These are phyloP conservation scores for Lateolabrax maculatus DNA, from an alignment of 2,797 vertebrate genomes.

Conservation along the genomic window DNA sequence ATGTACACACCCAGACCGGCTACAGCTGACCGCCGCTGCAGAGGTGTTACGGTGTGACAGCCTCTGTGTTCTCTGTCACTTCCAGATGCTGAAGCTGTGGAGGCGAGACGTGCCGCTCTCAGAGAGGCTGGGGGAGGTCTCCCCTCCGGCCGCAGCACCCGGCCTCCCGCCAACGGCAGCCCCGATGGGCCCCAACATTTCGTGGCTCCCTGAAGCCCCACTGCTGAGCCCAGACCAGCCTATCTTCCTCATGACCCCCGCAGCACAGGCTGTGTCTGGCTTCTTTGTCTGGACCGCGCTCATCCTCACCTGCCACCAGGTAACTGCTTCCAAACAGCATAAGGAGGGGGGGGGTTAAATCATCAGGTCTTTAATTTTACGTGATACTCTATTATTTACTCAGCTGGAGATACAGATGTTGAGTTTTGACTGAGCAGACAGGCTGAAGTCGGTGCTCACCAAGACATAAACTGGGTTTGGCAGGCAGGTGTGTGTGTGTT, in stretches of 20 bases:
- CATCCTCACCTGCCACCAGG: conserved; percentile 98
- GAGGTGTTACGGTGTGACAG: background rate
- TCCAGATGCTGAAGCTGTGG: conserved; percentile 77
- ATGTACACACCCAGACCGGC: background rate
- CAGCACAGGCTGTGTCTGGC: conserved; percentile 94
- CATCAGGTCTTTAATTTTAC: background rate
- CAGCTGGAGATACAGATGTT: background rate
- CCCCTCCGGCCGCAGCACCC: conserved; percentile 73
- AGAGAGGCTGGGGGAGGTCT: conserved; percentile 83
- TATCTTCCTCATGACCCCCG: conserved; percentile 94
- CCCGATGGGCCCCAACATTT: conserved; percentile 87
- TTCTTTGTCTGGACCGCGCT: conserved; percentile 98
- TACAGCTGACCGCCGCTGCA: background rate
- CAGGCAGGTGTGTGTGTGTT: conserved; percentile 8
- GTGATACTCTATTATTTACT: background rate
- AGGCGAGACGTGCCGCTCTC: conserved; percentile 79
- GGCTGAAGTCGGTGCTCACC: background rate
- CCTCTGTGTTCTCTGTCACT: background rate
- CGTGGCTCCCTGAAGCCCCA: conserved; percentile 89
- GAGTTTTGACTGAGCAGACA: background rate
- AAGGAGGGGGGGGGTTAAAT: background rate
- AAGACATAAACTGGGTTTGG: background rate
- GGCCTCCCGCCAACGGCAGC: conserved; percentile 81
- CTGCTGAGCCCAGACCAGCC: conserved; percentile 89
- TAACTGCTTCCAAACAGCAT: conserved; percentile 65